Percentiles rank a stretch among this genome's conserved stretches.
These are phyloP conservation scores for Silurus glanis DNA, from an alignment of 2,113 vertebrate genomes.

Conservation along the genomic window DNA sequence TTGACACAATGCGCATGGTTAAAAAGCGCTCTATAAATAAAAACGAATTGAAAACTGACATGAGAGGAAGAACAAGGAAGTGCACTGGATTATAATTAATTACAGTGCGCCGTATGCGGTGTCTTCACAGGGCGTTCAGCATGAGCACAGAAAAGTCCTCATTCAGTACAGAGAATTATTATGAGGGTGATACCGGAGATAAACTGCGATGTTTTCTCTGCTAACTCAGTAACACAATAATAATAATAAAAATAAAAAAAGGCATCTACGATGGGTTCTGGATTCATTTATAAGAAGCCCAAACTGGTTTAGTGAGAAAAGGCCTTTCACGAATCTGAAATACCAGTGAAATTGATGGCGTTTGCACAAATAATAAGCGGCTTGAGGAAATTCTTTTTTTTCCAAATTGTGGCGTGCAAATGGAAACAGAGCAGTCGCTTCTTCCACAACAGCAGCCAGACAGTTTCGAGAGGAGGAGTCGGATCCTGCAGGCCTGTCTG, in stretches of 20 bases:
- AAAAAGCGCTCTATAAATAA: no score
- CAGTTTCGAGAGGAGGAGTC: not conserved
- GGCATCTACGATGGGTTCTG: not conserved
- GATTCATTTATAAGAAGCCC: no score
- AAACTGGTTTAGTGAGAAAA: not conserved
- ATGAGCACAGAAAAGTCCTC: not conserved
- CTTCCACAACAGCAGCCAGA: not conserved
- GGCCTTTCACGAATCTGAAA: not conserved
- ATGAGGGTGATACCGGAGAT: not conserved
- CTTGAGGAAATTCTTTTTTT: not conserved
- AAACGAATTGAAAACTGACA: no score
- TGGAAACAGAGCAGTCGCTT: not conserved
- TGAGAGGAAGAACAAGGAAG: no score
- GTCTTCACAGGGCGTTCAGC: not conserved
- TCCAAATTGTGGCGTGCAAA: constrained; percentile 10
- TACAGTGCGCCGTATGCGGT: not conserved
- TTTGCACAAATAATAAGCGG: not conserved
- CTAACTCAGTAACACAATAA: not conserved
- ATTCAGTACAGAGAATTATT: no score
- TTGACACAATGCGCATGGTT: no score
- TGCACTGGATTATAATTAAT: not conserved
- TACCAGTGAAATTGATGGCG: not conserved
- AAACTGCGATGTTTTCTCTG: not conserved
- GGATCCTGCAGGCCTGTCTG: not conserved
- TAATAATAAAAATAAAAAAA: not conserved